Conservation (phyloP, 2,888 invertebrate species). For the Penaeus monodon region DNA sequence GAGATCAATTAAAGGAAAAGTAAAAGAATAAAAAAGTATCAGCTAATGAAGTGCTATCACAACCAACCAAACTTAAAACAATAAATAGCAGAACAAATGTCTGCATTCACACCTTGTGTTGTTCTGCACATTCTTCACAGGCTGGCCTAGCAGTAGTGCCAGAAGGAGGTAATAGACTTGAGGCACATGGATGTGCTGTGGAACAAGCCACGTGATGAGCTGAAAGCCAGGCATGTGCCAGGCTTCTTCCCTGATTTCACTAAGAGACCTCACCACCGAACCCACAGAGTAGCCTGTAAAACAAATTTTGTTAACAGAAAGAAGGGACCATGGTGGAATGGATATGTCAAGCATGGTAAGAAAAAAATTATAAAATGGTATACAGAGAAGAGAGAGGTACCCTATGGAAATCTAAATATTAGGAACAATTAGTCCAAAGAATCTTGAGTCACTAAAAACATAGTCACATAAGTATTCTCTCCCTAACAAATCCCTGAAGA, state of each 20-base stretch:
- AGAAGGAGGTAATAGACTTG: conserved; percentile 94
- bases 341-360: not conserved
- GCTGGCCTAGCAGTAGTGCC: conserved; percentile 92
- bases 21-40: not conserved
- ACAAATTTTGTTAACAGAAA: not conserved
- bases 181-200: conserved; percentile 88
- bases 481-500: no score
- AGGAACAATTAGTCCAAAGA: no score
- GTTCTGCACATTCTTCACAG: conserved; percentile 68
- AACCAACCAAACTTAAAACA: not conserved
- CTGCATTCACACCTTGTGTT: conserved; percentile 57
- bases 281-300: conserved; percentile 54
- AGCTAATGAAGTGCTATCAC: not conserved
- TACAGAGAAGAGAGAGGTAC: no score
- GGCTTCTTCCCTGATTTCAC: conserved; percentile 69
- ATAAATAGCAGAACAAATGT: not conserved
- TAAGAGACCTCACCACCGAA: conserved; percentile 37
- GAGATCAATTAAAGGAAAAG: no score
- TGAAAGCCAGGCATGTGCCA: conserved; percentile 73
- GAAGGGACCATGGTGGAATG: not conserved
- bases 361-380: no score
- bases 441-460: no score
- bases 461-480: no score
- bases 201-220: conserved; percentile 85
- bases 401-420: no score